Conservation (phyloP, 2,113 vertebrate genomes). For the Paramisgurnus dabryanus region DNA sequence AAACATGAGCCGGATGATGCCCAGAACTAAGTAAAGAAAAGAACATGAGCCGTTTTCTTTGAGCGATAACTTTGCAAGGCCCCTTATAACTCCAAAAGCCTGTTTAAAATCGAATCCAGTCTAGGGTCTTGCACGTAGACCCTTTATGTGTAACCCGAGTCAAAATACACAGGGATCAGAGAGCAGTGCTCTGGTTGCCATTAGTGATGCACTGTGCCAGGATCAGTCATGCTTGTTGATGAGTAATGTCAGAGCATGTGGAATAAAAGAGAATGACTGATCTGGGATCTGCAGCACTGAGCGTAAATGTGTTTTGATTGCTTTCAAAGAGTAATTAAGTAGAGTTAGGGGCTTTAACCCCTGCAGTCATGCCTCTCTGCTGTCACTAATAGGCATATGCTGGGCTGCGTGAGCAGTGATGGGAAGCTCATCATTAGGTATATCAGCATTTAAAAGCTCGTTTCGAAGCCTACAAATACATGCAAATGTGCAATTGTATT, state of each 20-base stretch:
- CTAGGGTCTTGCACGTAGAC: not conserved
- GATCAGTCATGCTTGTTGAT: constrained; percentile 37
- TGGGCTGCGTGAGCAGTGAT: constrained; percentile 1
- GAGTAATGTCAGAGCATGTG: not conserved
- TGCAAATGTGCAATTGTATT: not conserved
- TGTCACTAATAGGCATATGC: constrained; percentile 39
- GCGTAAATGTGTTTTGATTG: not conserved
- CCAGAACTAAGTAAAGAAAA: too few species aligned
- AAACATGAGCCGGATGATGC: too few species aligned
- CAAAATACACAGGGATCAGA: constrained; percentile 7
- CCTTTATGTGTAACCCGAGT: constrained; percentile 30
- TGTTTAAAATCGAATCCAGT: not conserved
- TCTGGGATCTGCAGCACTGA: not conserved
- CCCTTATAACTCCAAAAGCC: constrained; percentile 19
- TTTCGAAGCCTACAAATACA: constrained; percentile 19
- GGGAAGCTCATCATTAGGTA: constrained; percentile 23
- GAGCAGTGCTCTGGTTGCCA: constrained; percentile 22
- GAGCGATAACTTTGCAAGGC: not conserved
- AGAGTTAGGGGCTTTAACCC: not conserved
- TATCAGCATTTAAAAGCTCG: not conserved
- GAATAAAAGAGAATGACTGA: not conserved
- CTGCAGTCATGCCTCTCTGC: constrained; percentile 6
- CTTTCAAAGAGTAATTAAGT: constrained; percentile 24
- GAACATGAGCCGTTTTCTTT: not conserved
- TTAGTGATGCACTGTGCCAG: constrained; percentile 8